phyloP scores from a whole-genome alignment of 2,888 invertebrate species.

The Cerceris ruficornis region DNA sequence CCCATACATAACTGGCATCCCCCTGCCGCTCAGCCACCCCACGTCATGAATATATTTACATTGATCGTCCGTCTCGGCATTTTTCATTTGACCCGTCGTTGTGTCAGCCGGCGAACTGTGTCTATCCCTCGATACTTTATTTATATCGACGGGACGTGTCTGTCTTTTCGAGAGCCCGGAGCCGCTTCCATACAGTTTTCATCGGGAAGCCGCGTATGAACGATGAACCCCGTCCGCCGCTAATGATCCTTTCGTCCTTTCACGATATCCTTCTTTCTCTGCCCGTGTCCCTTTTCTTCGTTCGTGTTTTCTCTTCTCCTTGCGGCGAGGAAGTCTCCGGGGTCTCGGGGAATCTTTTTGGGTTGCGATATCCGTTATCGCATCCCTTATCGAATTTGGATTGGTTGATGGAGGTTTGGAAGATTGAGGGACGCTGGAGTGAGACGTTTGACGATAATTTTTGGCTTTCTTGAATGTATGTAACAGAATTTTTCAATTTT shows the following conservation, averaged over 20 bases:
- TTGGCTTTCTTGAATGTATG: no score
- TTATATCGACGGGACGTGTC: slow-evolving; percentile 72
- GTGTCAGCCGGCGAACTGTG: slow-evolving; percentile 60
- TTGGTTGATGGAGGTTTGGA: no score
- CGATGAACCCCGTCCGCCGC: slow-evolving; percentile 49
- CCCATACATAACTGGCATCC: slow-evolving; percentile 52
- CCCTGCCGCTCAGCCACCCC: slow-evolving; percentile 73
- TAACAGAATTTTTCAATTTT: no score
- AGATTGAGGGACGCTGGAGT: no score
- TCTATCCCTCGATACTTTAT: slow-evolving; percentile 76
- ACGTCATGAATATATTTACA: slow-evolving; percentile 82
- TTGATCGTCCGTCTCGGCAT: slow-evolving; percentile 80
- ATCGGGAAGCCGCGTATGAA: slow-evolving; percentile 52
- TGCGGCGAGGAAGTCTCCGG: no score
- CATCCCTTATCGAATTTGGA: no score
- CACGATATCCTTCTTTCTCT: not conserved
- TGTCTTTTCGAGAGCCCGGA: slow-evolving; percentile 54
- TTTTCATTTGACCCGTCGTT: slow-evolving; percentile 75
- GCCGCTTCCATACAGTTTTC: slow-evolving; percentile 58
- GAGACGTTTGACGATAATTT: no score
- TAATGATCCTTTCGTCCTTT: slow-evolving; percentile 59
- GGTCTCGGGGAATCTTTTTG: no score
- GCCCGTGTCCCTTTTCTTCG: slow-evolving; percentile 28
- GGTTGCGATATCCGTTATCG: no score
- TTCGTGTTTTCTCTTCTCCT: no score